Evolutionary conservation across 2,888 invertebrate species (phyloP), one percentile per base, ranked within the genome.

Genomic region (Pseudeuparius sepicola): DNA sequence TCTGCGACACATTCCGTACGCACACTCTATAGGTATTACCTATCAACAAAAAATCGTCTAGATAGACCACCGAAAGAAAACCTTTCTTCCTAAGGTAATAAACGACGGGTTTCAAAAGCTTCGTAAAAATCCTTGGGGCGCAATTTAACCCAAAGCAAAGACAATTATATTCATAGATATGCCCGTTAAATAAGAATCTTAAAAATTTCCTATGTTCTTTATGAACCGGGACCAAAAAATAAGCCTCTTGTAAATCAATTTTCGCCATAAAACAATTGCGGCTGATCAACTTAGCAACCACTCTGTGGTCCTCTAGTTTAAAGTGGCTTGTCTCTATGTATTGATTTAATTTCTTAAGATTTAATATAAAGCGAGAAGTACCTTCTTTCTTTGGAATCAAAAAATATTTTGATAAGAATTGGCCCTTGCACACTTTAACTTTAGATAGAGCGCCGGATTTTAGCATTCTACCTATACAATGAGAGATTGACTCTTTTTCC

Each of bases 281-380:
- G 4, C 14, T 24, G 7, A 49, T 37, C 11, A 50, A 24, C 11
- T 41, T 31, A 2, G 36, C 31, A 1, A 41, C 45, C 2, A 43
- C 42, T 38, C 37, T 38, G 24, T 36, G 36, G 36, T 48, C 44
- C 28, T 50, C 47, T 23, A 48, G 33, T 40, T 52, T 50, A 32
- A 52, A 51, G 36, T 52, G 47, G 6, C 40, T 12, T 4, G 41
- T 40, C 13, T 25, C 15, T 11, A n/a, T n/a, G n/a, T n/a, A n/a
- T n/a, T n/a, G n/a, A n/a, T n/a, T n/a, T n/a, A n/a, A n/a, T n/a
- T n/a, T n/a, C n/a, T n/a, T n/a, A n/a, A n/a, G n/a, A n/a, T n/a
- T n/a, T n/a, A n/a, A n/a, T n/a, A n/a, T n/a, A n/a, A n/a, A n/a
- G n/a, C n/a, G n/a, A n/a, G n/a, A n/a, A n/a, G n/a, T n/a, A n/a